Evolutionary conservation across 2,113 vertebrate genomes (phyloP).

Genomic region (Myotis brandtii): DNA sequence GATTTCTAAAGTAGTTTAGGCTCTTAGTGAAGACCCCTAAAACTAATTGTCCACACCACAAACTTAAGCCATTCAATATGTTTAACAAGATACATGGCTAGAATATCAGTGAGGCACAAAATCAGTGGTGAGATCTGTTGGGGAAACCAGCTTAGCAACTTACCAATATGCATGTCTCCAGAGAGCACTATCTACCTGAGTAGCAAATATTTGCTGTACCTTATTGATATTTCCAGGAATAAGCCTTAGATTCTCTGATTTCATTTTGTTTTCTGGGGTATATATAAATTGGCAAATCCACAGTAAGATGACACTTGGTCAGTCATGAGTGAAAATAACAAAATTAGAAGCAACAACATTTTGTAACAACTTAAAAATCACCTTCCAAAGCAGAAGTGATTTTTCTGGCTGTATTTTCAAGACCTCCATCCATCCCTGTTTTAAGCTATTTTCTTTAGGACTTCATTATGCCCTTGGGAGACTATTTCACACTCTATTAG

Average conservation of each 20-base stretch:
- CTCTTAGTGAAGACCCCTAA: neutral
- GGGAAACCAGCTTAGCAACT: slow-evolving; percentile 12
- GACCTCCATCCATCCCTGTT: slow-evolving; percentile 38
- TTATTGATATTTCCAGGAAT: slow-evolving; percentile 40
- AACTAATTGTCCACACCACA: neutral
- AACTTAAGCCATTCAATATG: neutral
- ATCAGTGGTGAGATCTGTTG: slow-evolving; percentile 17
- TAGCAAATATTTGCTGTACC: slow-evolving; percentile 40
- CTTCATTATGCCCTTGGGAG: slow-evolving; percentile 67
- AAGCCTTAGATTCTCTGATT: slow-evolving; percentile 27
- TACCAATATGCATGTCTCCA: neutral
- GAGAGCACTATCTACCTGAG: neutral
- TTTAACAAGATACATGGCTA: slow-evolving; percentile 7
- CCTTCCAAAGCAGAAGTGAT: neutral
- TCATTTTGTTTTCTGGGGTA: slow-evolving; percentile 41
- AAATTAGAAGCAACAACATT: slow-evolving; percentile 38
- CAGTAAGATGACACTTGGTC: neutral
- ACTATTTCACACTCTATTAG: slow-evolving; percentile 79
- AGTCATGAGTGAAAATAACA: slow-evolving; percentile 51
- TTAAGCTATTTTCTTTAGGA: slow-evolving; percentile 70
- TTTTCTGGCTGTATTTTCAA: slow-evolving; percentile 59
- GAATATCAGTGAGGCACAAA: slow-evolving; percentile 6
- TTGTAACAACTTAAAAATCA: slow-evolving; percentile 57
- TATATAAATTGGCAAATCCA: slow-evolving; percentile 27
- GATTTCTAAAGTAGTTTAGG: neutral